These are phyloP conservation scores for Uropsilus gracilis DNA, from an alignment of 2,113 vertebrate species.

Conservation along the genomic window DNA sequence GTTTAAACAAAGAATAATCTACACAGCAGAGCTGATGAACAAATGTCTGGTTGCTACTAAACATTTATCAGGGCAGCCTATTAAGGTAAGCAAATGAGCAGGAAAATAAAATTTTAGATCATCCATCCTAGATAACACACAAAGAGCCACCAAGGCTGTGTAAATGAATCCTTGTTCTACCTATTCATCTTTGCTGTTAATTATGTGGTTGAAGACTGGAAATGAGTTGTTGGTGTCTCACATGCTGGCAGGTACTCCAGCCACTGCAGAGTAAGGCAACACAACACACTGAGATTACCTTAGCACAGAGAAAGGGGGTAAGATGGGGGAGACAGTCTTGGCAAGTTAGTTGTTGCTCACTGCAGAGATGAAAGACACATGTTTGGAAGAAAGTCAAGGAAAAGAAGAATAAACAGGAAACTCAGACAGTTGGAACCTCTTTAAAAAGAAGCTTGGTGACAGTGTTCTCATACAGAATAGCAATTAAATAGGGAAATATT, in stretches of 20 bases:
- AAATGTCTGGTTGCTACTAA: neutral
- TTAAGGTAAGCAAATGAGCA: slow-evolving; percentile 63
- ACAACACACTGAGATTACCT: slow-evolving; percentile 24
- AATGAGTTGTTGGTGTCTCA: slow-evolving; percentile 46
- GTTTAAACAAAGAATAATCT: slow-evolving; percentile 51
- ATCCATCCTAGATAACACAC: slow-evolving; percentile 50
- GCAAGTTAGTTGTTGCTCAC: slow-evolving; percentile 23
- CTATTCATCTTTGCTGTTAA: slow-evolving; percentile 62
- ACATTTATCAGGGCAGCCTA: slow-evolving; percentile 53
- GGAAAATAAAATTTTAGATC: slow-evolving; percentile 56
- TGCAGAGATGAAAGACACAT: slow-evolving; percentile 68
- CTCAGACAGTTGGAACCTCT: slow-evolving; percentile 21
- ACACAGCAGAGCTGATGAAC: slow-evolving; percentile 23
- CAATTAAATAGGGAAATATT: slow-evolving; percentile 60
- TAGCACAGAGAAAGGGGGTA: neutral
- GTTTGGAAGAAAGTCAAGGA: slow-evolving; percentile 71
- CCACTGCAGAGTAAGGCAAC: slow-evolving; percentile 34
- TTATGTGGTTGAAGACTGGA: slow-evolving; percentile 56
- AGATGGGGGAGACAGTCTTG: neutral
- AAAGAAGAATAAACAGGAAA: slow-evolving; percentile 41
- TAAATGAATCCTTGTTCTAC: slow-evolving; percentile 3
- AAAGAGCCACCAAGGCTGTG: slow-evolving; percentile 27
- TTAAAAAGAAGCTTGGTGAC: slow-evolving; percentile 24
- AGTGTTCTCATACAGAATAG: slow-evolving; percentile 6
- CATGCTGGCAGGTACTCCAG: neutral